Base-by-base conservation (phyloP, 2,113 vertebrate genomes). In the Centrocercus urophasianus region DNA sequence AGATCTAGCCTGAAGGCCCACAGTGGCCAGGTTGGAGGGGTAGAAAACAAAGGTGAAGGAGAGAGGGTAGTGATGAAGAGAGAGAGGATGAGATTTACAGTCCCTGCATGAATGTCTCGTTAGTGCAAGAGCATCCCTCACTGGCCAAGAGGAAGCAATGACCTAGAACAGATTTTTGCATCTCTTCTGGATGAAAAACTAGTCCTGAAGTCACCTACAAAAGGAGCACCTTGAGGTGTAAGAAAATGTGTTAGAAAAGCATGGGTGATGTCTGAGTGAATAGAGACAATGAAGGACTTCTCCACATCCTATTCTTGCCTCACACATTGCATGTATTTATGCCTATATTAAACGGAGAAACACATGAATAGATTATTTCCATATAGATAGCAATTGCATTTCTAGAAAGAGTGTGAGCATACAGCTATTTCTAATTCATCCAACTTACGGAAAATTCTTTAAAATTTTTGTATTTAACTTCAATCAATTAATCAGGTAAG, bases 101-200 rank as follows among this genome's bases (percentile, higher is more conserved):
- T 18, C 45, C 61, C 40, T 61, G 57, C 70, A 78, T 2, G 2
- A 13, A 65, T 69, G 20, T 61, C 92, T 87, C 65, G 20, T 73
- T 66, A 79, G 81, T 79, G 69, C 93, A 94, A 96, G 91, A 93
- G 93, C 94, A 96, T 93, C 91, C 92, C 93, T 95, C 34, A 0
- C 89, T 93, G 95, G 87, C 56, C 89, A 89, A 90, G 80, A 65
- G 42, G 7, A 71, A 50, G 59, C 93, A 95, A 63, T 89, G 91
- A 93, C 84, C 36, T 66, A 42, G 74, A 80, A 50, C 8, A 80
- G 38, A 10, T 63, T 74, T 90, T 90, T 90, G 30, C 67, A 16
- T 92, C 24, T 79, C n/a, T 79, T 94, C 66, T 66, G 50, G 34
- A 28, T 80, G 28, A 87, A 83, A 83, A 73, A 27, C 16, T 59